phyloP scores from a whole-genome alignment of 2,888 invertebrate species.

The Rapana venosa region DNA sequence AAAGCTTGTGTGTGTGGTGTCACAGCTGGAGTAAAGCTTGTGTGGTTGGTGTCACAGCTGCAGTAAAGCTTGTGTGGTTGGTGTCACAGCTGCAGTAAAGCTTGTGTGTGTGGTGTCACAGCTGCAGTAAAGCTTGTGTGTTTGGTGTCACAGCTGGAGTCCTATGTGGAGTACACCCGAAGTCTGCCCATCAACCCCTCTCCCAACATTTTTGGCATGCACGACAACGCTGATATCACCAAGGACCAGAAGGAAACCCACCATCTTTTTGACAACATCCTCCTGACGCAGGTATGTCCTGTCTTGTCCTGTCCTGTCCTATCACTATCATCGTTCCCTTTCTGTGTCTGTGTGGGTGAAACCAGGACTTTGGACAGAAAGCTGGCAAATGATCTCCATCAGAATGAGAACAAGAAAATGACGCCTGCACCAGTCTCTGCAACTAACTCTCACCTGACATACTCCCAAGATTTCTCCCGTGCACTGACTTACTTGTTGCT shows the following conservation, averaged over 20 bases:
- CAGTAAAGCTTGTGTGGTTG: too few relatives aligned
- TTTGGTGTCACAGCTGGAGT: constrained; percentile 73
- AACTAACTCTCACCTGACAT: too few relatives aligned
- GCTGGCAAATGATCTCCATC: too few relatives aligned
- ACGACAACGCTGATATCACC: constrained; percentile 79
- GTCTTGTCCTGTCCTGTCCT: background rate
- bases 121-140: constrained; percentile 69
- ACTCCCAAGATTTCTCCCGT: too few relatives aligned
- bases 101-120: constrained; percentile 51
- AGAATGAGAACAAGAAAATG: too few relatives aligned
- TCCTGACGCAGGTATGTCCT: constrained; percentile 77
- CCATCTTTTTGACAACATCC: constrained; percentile 78
- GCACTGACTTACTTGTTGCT: too few relatives aligned
- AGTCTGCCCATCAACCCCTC: constrained; percentile 77
- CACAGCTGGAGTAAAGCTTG: constrained; percentile 78
- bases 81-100: constrained; percentile 73
- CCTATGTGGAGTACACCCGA: constrained; percentile 78
- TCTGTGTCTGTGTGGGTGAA: too few relatives aligned
- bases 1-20: background rate
- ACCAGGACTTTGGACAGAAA: too few relatives aligned
- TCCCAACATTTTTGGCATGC: constrained; percentile 79
- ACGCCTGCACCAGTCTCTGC: too few relatives aligned
- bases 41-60: too few relatives aligned
- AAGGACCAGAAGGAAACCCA: constrained; percentile 80
- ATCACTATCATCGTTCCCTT: too few relatives aligned